A percentile compares a stretch with the other conserved stretches of the same genome.
Evolutionary conservation across 2,797 vertebrate genomes (phyloP).

Genomic region (Sebastes baramenuke): DNA sequence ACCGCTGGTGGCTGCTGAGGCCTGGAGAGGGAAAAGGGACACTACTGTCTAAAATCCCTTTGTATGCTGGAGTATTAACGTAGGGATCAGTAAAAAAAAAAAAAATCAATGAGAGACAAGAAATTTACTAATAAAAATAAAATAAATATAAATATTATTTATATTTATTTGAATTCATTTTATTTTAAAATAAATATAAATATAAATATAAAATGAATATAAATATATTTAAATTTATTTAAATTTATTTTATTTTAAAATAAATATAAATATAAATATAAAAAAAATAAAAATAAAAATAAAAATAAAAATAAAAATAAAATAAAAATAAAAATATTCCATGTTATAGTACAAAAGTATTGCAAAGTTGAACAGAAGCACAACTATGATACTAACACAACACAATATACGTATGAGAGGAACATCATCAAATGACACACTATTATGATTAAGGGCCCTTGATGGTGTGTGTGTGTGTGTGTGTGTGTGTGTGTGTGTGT

Average conservation of each 20-base stretch:
- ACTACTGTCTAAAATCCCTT: not conserved
- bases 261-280: too few species aligned
- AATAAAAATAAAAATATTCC: not conserved
- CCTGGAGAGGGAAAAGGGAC: not conserved
- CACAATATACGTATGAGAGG: not conserved
- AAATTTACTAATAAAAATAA: too few species aligned
- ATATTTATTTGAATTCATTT: too few species aligned
- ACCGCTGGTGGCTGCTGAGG: too few species aligned
- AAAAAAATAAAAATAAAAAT: too few species aligned
- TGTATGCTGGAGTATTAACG: not conserved
- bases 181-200: too few species aligned
- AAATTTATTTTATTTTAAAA: too few species aligned
- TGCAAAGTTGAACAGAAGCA: not conserved
- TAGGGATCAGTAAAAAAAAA: too few species aligned
- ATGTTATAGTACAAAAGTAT: not conserved
- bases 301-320: not conserved
- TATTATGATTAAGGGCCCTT: not conserved
- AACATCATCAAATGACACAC: not conserved
- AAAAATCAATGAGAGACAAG: too few species aligned
- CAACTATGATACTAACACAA: not conserved
- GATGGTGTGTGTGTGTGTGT: not conserved
- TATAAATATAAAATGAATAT: too few species aligned
- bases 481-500: not conserved
- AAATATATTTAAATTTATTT: too few species aligned
- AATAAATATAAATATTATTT: too few species aligned